Conservation (phyloP, 2,797 vertebrate species). For the Bryconaethiops microstoma region DNA sequence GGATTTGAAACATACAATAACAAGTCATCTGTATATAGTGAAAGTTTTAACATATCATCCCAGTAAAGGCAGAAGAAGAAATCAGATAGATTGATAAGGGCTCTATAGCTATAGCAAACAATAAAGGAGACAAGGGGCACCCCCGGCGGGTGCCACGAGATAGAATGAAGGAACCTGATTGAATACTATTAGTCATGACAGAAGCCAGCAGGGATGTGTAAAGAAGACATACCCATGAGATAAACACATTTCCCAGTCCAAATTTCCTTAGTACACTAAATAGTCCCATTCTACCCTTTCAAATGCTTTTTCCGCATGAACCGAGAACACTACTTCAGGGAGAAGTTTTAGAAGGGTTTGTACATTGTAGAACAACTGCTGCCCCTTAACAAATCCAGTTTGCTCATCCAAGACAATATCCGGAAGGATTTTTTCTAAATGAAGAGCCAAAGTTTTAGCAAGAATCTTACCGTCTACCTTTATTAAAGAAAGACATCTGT, state of each 20-base stretch:
- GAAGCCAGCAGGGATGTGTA: neutral
- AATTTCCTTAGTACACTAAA: neutral
- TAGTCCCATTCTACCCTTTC: too few species aligned
- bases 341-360: conserved; percentile 1
- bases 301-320: too few species aligned
- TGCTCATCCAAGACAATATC: conserved; percentile 22
- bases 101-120: too few species aligned
- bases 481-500: neutral
- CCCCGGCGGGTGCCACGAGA: neutral
- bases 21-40: conserved; percentile 23
- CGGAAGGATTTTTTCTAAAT: conserved; percentile 15
- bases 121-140: too few species aligned
- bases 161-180: too few species aligned
- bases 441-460: conserved; percentile 3
- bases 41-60: neutral
- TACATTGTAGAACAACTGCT: conserved; percentile 15
- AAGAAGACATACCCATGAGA: neutral
- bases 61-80: neutral
- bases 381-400: conserved; percentile 22
- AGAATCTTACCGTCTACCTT: neutral
- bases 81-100: conserved; percentile 4
- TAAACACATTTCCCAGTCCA: too few species aligned
- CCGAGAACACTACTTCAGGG: too few species aligned
- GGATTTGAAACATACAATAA: conserved; percentile 15
- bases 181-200: too few species aligned